Evolutionary conservation across 1,140 invertebrate genomes (phyloP).

Genomic region (Acyrthosiphon pisum): DNA sequence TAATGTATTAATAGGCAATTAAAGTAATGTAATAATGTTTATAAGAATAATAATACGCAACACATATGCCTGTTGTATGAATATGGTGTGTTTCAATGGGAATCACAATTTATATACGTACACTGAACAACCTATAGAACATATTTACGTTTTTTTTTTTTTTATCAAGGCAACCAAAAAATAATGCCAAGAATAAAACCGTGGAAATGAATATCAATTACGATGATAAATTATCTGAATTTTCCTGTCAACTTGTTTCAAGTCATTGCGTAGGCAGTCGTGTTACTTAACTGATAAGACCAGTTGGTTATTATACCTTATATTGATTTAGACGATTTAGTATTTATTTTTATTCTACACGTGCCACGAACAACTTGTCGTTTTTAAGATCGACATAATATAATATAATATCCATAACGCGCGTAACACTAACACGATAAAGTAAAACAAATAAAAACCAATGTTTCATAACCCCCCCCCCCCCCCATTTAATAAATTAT

Average conservation of each 20-base stretch:
- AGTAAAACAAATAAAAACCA: neutral
- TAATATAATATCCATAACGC: neutral
- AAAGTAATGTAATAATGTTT: too few relatives aligned
- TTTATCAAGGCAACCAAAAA: neutral
- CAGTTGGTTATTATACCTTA: neutral
- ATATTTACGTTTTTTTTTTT: neutral
- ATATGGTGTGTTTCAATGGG: neutral
- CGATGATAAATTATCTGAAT: neutral
- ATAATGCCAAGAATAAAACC: neutral
- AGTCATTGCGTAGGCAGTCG: constrained; percentile 9
- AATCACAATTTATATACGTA: neutral
- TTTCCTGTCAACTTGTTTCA: constrained; percentile 14
- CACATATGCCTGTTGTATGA: neutral
- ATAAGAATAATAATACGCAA: neutral
- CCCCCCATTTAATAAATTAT: neutral
- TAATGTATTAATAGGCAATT: too few relatives aligned
- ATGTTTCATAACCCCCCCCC: neutral
- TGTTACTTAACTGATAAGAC: constrained; percentile 35
- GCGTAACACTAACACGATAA: neutral
- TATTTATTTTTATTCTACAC: neutral
- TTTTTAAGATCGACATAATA: neutral
- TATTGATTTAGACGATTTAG: constrained; percentile 36
- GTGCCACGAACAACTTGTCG: neutral
- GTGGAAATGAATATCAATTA: neutral
- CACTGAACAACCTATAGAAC: neutral